Evolutionary conservation across 37 sponge, comb jelly and placozoan genomes (phyloP), one percentile per base, ranked within the genome.

Genomic region (Tethya wilhelma): DNA sequence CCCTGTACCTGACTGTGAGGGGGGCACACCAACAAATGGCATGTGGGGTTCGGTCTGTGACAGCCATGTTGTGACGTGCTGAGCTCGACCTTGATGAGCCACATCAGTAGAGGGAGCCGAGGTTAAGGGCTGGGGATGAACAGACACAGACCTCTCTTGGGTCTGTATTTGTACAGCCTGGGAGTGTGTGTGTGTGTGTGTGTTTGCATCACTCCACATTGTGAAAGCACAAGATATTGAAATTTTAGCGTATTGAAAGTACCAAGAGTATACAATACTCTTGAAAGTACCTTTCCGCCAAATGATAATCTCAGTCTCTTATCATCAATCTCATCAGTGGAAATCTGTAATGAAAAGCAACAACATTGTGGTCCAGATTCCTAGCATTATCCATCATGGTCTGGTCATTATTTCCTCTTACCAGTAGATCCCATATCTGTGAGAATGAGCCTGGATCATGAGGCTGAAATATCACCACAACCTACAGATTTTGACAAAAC

Each of bases 341-440:
- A 62, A 5, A 77, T 65, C 78, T 74, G 59, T n/a, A 2, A 28
- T n/a, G n/a, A n/a, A n/a, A n/a, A n/a, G n/a, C n/a, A n/a, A n/a
- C n/a, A n/a, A n/a, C n/a, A n/a, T n/a, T n/a, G n/a, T n/a, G n/a
- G n/a, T n/a, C n/a, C n/a, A n/a, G n/a, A n/a, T n/a, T n/a, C n/a
- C n/a, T n/a, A n/a, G n/a, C n/a, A n/a, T n/a, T n/a, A n/a, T n/a
- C n/a, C n/a, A n/a, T n/a, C n/a, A n/a, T n/a, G n/a, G n/a, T n/a
- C n/a, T n/a, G n/a, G n/a, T n/a, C n/a, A n/a, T n/a, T n/a, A n/a
- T n/a, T n/a, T n/a, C n/a, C 46, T 44, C 78, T 38, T 38, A 87
- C 76, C 69, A 59, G 37, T 2, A 89, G 59, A 36, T 78, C 73
- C 90, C 90, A 89, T 46, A 73, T 67, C 79, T 89, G 90, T 20